Base-by-base conservation (phyloP, 1,140 invertebrate species). In the Bombus haemorrhoidalis region DNA sequence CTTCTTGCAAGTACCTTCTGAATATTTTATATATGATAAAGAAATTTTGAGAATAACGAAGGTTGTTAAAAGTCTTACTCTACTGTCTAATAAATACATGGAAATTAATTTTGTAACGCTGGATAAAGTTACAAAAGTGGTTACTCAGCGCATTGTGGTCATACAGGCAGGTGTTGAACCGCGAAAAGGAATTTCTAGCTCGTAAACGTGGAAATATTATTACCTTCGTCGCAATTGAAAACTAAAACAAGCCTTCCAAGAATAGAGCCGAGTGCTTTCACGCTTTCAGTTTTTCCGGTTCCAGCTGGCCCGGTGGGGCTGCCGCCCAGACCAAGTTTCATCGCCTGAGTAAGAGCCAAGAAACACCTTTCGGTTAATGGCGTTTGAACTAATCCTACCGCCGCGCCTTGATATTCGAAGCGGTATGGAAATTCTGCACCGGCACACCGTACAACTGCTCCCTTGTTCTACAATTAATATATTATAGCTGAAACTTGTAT, bases 271-370 rank as follows among this genome's bases (percentile, higher is more conserved):
- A 99, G 95, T 28, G 99, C 98, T 96, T 99, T 99, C 0, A 99
- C 98, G 62, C 98, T 99, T 95, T 99, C 99, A 12, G 99, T 99
- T 96, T 99, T 99, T 1, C 99, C 99, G 1, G 99, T 99, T 81
- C 99, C 99, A 87, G 99, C 98, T 32, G 99, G 98, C n/a, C 99
- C 99, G 93, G 99, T 99, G 0, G 99, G 99, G 96, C 99, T 99
- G 22, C 99, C 99, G 81, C 99, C 99, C 73, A 99, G 96, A 10
- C 99, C 99, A 94, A 99, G 97, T 92, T 98, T 97, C 97, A 99
- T 97, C 10, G 98, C 98, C 96, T 99, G 99, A 32, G 98, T 99
- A 57, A 99, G 95, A 39, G 99, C 99, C 34, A 99, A 96, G 95
- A 99, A 99, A 94, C 99, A 99, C 93, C 98, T 98, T 93, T 99